A percentile compares a stretch with the other conserved stretches of the same genome.
These are phyloP conservation scores for Mesembrinibis cayennensis DNA, from an alignment of 2,113 vertebrate genomes.

Conservation along the genomic window DNA sequence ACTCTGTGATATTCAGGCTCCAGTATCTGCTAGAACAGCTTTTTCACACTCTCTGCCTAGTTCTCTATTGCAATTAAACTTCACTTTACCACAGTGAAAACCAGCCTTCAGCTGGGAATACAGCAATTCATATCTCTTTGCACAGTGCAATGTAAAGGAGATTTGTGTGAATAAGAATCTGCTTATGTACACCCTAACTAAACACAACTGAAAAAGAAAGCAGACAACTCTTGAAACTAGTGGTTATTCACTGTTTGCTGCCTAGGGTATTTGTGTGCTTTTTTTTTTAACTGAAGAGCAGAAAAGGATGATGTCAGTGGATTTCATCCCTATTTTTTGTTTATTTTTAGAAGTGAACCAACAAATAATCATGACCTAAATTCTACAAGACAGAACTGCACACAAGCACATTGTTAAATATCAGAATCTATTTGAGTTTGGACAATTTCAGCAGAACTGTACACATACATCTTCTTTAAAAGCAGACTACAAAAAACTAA, in stretches of 20 bases:
- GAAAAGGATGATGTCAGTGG: background rate
- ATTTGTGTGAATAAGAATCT: background rate
- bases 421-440: background rate
- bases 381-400: slow-evolving; percentile 45
- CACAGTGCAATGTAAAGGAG: background rate
- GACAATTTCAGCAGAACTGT: slow-evolving; percentile 23
- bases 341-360: slow-evolving; percentile 42
- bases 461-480: slow-evolving; percentile 17
- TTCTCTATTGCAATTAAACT: background rate
- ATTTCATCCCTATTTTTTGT: slow-evolving; percentile 14
- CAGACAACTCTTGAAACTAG: background rate
- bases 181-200: background rate
- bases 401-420: background rate
- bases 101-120: background rate
- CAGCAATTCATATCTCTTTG: background rate
- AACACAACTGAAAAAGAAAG: background rate
- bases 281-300: background rate
- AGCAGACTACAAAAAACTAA: background rate
- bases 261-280: background rate
- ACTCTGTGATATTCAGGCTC: background rate
- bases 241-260: background rate
- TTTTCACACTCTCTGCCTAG: background rate
- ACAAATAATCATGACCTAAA: slow-evolving; percentile 49
- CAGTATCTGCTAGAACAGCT: background rate
- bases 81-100: background rate